phyloP scores from a whole-genome alignment of 2,113 vertebrate genomes.

The Malurus cyaneus region DNA sequence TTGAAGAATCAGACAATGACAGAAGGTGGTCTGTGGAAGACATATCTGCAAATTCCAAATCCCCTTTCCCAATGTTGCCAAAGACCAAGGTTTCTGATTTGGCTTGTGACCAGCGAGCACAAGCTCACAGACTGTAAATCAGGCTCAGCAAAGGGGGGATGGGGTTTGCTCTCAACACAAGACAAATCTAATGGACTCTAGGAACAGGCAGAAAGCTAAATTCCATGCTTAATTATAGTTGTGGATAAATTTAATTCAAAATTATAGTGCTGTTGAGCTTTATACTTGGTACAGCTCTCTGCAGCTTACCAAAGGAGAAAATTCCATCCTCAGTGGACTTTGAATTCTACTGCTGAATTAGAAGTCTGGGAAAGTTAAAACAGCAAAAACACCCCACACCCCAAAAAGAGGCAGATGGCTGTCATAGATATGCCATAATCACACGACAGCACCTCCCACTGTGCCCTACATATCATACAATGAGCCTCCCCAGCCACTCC shows the following conservation, averaged over 20 bases:
- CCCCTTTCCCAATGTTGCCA: background rate
- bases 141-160: background rate
- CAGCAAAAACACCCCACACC: background rate
- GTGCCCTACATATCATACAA: background rate
- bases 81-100: background rate
- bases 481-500: background rate
- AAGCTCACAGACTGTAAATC: background rate
- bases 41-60: background rate
- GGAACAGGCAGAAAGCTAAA: background rate
- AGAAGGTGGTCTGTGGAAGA: background rate
- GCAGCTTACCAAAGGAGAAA: background rate
- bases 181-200: background rate
- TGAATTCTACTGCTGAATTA: background rate
- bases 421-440: background rate
- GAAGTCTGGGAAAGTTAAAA: background rate
- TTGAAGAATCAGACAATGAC: background rate
- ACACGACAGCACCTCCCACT: background rate
- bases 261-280: background rate
- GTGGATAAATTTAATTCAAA: background rate
- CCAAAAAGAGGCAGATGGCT: background rate
- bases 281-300: background rate
- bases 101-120: background rate
- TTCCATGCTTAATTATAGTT: background rate
- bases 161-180: background rate
- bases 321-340: fast-evolving